phyloP scores from a whole-genome alignment of 2,113 vertebrate species.

The Lycaon pictus region DNA sequence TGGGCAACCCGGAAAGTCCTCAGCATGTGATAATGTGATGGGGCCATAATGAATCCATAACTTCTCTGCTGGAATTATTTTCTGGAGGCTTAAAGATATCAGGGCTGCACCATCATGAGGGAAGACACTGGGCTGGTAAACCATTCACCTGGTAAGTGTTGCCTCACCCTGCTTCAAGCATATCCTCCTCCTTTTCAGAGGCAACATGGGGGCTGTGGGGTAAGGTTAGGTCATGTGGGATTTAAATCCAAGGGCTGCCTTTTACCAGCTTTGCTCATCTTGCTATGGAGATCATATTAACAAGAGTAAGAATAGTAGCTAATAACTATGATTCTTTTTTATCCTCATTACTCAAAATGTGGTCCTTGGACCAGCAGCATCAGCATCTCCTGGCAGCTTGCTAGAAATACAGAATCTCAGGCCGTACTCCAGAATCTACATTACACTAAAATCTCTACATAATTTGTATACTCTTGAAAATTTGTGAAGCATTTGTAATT shows the following conservation, averaged over 20 bases:
- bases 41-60: conserved; percentile 62
- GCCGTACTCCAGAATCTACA: neutral
- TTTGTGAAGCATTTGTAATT: neutral
- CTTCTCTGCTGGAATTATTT: conserved; percentile 69
- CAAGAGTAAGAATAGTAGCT: neutral
- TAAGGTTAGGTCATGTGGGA: neutral
- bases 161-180: neutral
- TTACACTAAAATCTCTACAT: neutral
- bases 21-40: conserved; percentile 48
- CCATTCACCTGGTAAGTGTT: neutral
- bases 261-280: neutral
- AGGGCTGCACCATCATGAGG: neutral
- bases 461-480: neutral
- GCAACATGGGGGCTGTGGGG: neutral
- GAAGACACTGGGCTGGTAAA: neutral
- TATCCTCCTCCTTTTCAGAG: neutral
- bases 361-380: neutral
- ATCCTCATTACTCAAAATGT: neutral
- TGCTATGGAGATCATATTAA: neutral
- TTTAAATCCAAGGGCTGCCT: neutral
- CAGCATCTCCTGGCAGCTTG: neutral
- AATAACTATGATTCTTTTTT: neutral
- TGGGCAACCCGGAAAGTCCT: conserved; percentile 68
- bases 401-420: neutral
- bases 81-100: neutral